Evolutionary conservation across 2,888 invertebrate species (phyloP), one percentile per base, ranked within the genome.

Genomic region (Cyrtodaria siliqua): DNA sequence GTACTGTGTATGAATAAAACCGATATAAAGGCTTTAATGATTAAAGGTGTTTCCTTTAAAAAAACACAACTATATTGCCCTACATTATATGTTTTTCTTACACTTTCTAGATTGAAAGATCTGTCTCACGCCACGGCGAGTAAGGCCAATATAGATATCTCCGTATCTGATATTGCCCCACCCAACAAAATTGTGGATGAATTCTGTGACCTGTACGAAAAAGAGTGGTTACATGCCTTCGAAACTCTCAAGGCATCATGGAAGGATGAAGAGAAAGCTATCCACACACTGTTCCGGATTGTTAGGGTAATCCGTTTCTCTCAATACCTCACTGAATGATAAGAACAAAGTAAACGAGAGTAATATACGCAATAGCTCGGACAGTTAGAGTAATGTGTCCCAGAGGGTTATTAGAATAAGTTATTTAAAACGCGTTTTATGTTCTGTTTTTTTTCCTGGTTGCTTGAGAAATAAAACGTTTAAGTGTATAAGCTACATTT

Each of bases 121-220:
- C 16, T 61, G 26, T 23, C 14, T 14, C 29, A 49, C 20, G 1
- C 1, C 2, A 49, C 26, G 12, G 12, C 29, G 8, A 29, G 29
- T 3, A 52, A 62, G n/a, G 1, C 42, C 9, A 33, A 20, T 6
- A 16, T 8, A n/a, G 53, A 68, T 24, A 55, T 79, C 14, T 29
- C 59, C 18, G 69, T 75, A 0, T 59, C 68, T 23, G 75, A 75
- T 38, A 27, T 72, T 12, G 57, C 68, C 14, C 79, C 79, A 1
- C 75, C 75, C 8, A 68, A 50, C 14, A 60, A 61, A 40, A 18
- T 79, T 4, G 68, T 79, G 20, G 69, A 79, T 40, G 64, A 72
- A 40, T 79, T 79, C 47, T 68, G 67, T 33, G 75, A 79, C 29
- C 56, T 79, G n/a, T 79, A 72, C 29, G 71, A 67, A 27, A 64